Base-by-base conservation (phyloP, 2,888 invertebrate genomes). In the Nemotelus pantherinus region DNA sequence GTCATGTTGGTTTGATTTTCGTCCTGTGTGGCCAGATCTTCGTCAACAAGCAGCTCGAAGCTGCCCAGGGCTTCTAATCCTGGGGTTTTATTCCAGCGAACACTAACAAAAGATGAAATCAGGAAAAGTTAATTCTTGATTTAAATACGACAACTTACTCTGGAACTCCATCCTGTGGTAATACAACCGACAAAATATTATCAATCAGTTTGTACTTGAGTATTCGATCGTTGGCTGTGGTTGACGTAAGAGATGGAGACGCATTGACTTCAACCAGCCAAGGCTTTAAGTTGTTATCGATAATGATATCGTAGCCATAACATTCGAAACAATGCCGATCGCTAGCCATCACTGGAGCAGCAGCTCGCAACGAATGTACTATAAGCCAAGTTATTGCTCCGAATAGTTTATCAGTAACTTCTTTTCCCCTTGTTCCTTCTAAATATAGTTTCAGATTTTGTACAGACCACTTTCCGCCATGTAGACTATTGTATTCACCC, bases 221-320 rank as follows among this genome's bases (percentile, higher is more conserved):
- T 83, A 97, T 96, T 81, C 97, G 89, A 87, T 98, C 98, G 84
- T 96, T 96, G 0, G 95, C 94, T 0, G 98, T 98, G 0, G 98
- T 98, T 0, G 97, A 95, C 1, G 97, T 95, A 79, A 98, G 87
- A 0, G 98, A 97, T 0, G 98, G 98, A 0, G 97, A 98, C 1
- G 98, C 96, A 85, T 98, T 98, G n/a, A 92, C 92, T 89, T 96
- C 96, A 75, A 96, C 94, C 9, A 96, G 88, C 96, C 96, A 98
- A 0, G 98, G 98, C 85, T 98, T 98, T 48, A 98, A 87, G 83
- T 94, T 93, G 84, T 96, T 94, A 85, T 98, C 98, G 82, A 98
- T 97, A 82, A 98, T 98, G 74, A 98, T 97, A 84, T 98, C 98
- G 85, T 96, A 98, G 58, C 98, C 98, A 84, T 98, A 98, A 83